A percentile compares a stretch with the other conserved stretches of the same genome.
phyloP scores from a whole-genome alignment of 1,140 invertebrate genomes.

The Panagrolaimus sp. region DNA sequence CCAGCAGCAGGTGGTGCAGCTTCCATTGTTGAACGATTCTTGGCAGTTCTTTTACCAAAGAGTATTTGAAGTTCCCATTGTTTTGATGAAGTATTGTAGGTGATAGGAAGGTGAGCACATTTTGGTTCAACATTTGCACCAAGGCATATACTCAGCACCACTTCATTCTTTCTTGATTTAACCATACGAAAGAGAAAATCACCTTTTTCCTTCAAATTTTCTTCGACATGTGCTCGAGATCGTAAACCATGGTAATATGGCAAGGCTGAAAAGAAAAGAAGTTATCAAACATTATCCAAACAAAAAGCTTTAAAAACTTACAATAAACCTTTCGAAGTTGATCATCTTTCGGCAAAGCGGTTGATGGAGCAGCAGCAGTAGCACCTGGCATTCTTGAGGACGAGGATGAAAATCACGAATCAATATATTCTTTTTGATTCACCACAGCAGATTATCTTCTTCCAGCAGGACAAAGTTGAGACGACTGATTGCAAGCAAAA shows the following conservation, averaged over 20 bases:
- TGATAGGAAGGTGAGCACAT: background rate
- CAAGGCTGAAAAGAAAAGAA: too few relatives aligned
- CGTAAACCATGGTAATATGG: background rate
- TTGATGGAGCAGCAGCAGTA: too few relatives aligned
- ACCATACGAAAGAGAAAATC: constrained; percentile 11
- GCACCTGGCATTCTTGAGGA: too few relatives aligned
- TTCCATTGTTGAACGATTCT: background rate
- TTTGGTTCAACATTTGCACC: background rate
- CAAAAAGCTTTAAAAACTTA: too few relatives aligned
- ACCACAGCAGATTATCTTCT: too few relatives aligned
- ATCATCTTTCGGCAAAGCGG: too few relatives aligned
- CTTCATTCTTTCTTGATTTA: background rate
- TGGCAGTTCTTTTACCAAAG: background rate
- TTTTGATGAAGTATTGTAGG: background rate
- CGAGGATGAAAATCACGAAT: too few relatives aligned
- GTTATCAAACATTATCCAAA: too few relatives aligned
- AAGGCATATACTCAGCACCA: background rate
- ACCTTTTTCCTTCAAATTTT: background rate
- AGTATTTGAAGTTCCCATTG: background rate
- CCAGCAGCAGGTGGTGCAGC: background rate
- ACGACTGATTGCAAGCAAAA: too few relatives aligned
- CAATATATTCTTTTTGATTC: too few relatives aligned
- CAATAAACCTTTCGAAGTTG: too few relatives aligned
- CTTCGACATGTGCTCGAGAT: background rate
- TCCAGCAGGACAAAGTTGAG: too few relatives aligned